phyloP scores from a whole-genome alignment of 1,140 invertebrate species.

The Aphelinus certus region DNA sequence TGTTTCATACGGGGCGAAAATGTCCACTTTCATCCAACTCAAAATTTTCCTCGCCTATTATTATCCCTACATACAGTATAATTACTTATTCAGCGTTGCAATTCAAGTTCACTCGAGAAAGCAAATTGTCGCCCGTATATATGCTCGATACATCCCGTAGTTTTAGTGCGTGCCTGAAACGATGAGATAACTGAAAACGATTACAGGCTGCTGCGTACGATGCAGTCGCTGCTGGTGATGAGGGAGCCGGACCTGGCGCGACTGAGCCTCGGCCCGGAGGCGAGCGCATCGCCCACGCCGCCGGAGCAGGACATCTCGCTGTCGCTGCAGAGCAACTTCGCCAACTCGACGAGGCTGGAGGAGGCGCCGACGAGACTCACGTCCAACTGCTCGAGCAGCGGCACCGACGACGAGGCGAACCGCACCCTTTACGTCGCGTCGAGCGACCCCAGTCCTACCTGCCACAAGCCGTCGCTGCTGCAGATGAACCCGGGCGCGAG shows the following conservation, averaged over 20 bases:
- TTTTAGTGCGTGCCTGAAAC: too few species aligned
- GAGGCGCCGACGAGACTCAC: conserved; percentile 5
- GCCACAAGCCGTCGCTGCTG: conserved; percentile 29
- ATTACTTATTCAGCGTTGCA: too few species aligned
- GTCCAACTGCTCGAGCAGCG: background rate
- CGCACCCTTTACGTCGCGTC: background rate
- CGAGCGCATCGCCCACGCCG: conserved; percentile 37
- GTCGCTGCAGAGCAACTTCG: conserved; percentile 46
- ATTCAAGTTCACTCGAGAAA: too few species aligned
- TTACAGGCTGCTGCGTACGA: conserved; percentile 68
- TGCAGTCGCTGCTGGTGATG: conserved; percentile 73
- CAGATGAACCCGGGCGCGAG: conserved; percentile 45
- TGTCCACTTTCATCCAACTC: too few species aligned
- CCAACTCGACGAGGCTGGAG: conserved; percentile 48
- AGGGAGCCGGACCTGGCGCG: conserved; percentile 72
- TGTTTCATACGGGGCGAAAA: too few species aligned
- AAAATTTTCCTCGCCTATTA: too few species aligned
- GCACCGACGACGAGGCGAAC: conserved; percentile 15
- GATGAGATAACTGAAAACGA: background rate
- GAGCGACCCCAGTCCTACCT: background rate
- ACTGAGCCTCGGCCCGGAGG: conserved; percentile 51
- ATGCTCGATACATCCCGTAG: too few species aligned
- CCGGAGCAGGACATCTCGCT: conserved; percentile 30
- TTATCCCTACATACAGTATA: too few species aligned
- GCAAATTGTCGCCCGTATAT: too few species aligned